Evolutionary conservation across 1,140 invertebrate genomes (phyloP), one percentile per base, ranked within the genome.

Genomic region (Battus philenor): DNA sequence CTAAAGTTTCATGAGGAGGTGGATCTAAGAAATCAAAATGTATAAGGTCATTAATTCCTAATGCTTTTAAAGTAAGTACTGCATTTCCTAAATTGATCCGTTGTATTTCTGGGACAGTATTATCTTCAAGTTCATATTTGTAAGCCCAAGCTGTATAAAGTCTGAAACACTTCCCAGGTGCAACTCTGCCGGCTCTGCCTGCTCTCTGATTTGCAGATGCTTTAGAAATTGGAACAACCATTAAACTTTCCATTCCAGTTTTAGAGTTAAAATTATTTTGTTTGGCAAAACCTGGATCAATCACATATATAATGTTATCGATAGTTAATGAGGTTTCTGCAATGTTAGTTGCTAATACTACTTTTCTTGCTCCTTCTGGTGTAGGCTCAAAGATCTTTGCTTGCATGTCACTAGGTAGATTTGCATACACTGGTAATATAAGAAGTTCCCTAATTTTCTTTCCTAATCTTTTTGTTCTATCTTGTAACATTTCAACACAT

Each of bases 1-100:
- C 95, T 15, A 99, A 83, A 1, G 98, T 98, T 87, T 99, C 97
- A 73, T 98, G 95, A 0, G 98, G 97, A 2, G 98, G 98, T 8
- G 97, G 97, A 89, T 99, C 98, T 53, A 99, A 82, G 69, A 98
- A 99, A 81, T 99, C 98, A 88, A 99, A 99, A 86, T 99, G 94
- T 7, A 99, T 93, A 4, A 99, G 86, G 88, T 99, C 98, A 80
- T 99, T 97, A 38, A 99, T 99, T 1, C 97, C 97, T 4, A 99
- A 87, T 7, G 97, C 98, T 86, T 99, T 99, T 1, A 99, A 87
- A 66, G 97, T 95, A 0, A 99, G 87, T 1, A 99, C 98, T 5
- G 98, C 98, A 88, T 99, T 99, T 13, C 97, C 95, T 22, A 99
- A 88, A 89, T 99, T 99, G 7, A 99, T 98, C 50, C 98, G 88